Evolutionary conservation across 2,113 vertebrate species (phyloP), one percentile per base, ranked within the genome.

Genomic region (Tor tambroides): DNA sequence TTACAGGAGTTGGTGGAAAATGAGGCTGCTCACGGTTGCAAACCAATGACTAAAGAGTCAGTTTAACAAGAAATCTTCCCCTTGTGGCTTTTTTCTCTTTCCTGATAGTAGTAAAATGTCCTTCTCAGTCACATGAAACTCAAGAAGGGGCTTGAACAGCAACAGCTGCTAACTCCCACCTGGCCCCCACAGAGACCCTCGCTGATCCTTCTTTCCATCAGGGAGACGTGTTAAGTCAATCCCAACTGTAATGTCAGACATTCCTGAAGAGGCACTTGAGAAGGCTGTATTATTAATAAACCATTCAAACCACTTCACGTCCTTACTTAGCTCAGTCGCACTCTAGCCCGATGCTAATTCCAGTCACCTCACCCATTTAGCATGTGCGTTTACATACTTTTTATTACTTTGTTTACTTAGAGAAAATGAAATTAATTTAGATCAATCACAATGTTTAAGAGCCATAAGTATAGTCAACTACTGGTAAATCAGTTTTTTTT

Each of bases 111-210:
- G 17, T 35, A 43, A 49, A 63, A 41, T 49, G 21, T 38, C 41
- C 51, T 86, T 79, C 75, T 86, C 81, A 76, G 28, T 17, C 43
- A 61, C 11, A 35, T 92, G 94, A 94, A 94, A 95, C 91, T 76
- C 82, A 92, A 95, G 94, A 92, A 84, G 87, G 79, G 21, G 77
- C 90, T 91, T 88, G 46, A 88, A 85, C 87, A 87, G 51, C 26
- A 85, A 28, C 74, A 41, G 86, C 83, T 84, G 75, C 51, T 28
- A 65, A 75, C 0, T 19, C 79, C 54, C 79, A 85, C 61, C n/a
- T 35, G 49, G 41, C 41, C 85, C 46, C 72, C 67, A 85, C 81
- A 85, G 74, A 61, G 72, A 87, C 75, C 35, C 87, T 26, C 8
- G 4, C 54, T 65, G 80, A 78, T 83, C 80, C 87, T 79, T 88